Percentiles rank a stretch among this genome's conserved stretches.
These are phyloP conservation scores for Petromus typicus DNA, from an alignment of 2,113 vertebrate genomes.

Conservation along the genomic window DNA sequence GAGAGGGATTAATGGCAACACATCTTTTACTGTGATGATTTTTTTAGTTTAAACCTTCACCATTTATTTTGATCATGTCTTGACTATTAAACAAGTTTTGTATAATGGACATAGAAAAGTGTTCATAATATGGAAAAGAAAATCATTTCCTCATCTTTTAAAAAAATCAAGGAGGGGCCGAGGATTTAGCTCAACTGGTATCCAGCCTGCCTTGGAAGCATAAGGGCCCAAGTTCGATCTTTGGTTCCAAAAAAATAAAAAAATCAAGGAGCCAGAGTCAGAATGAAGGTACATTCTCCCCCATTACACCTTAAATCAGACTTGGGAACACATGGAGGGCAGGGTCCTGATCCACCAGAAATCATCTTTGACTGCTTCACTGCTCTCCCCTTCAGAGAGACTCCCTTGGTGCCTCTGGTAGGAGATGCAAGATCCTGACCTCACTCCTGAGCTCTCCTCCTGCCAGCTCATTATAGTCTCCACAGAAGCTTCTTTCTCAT, in stretches of 20 bases:
- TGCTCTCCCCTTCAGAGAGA: neutral
- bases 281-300: neutral
- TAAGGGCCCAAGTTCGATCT: no score
- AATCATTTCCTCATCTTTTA: neutral
- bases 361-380: neutral
- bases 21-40: neutral
- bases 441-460: neutral
- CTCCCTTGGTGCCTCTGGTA: neutral
- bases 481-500: slow-evolving; percentile 42
- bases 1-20: neutral
- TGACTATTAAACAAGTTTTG: neutral
- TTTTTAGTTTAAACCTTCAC: neutral
- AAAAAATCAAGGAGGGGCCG: no score
- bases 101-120: neutral
- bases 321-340: fast-evolving
- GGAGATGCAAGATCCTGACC: neutral
- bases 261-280: neutral
- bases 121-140: neutral
- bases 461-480: slow-evolving; percentile 75
- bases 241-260: no score
- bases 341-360: neutral
- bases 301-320: neutral
- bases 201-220: no score
- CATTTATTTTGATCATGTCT: neutral
- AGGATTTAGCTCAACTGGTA: no score